Base-by-base conservation (phyloP, 35 echinoderm and acorn worm genomes). In the Stichopus chloronotus region DNA sequence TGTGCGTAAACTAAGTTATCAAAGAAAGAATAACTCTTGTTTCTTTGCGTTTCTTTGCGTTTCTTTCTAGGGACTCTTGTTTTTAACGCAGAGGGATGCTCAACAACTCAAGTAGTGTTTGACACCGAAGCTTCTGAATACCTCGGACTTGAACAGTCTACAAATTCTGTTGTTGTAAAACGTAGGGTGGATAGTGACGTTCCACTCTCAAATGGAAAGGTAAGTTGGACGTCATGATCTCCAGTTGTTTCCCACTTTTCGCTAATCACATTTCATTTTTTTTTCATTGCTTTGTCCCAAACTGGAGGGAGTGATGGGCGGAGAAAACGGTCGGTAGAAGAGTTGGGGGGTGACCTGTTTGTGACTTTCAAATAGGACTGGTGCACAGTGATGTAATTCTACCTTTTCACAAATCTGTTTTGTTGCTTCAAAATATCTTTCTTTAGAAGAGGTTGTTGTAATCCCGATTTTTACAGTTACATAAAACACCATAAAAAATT, bases 171-270 rank as follows among this genome's bases (percentile, higher is more conserved):
- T 21, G 56, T 85, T 25, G 22, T 85, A 4, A 58, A 85, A 59
- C 5, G 20, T 58, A 17, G 8, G 19, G 10, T 85, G 13, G 82
- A 85, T 58, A 58, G 55, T 23, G 82, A 85, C 21, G 82, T 85
- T 9, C 55, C 56, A 58, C n/a, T 85, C 6, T 17, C 55, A 85
- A 85, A 85, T 85, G 82, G 82, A 25, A 10, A 85, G 53, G 82
- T 85, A 43, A 12, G 80, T 11, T 55, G 52, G 52, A 9, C 14
- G 9, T 52, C 22, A 25, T 79, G 9, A 23, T 0, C 11, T 25
- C 21, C 7, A 0, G 10, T 79, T 52, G 77, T n/a, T 79, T n/a
- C 11, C 11, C 11, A 71, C 11, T 13, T 11, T 13, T n/a, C n/a
- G 4, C 65, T 71, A 71, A 11, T 11, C 65, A 71, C 11, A 71